Percentiles rank a stretch among this genome's conserved stretches.
These are phyloP conservation scores for Podarcis cretensis DNA, from an alignment of 2,113 vertebrate species.

Conservation along the genomic window DNA sequence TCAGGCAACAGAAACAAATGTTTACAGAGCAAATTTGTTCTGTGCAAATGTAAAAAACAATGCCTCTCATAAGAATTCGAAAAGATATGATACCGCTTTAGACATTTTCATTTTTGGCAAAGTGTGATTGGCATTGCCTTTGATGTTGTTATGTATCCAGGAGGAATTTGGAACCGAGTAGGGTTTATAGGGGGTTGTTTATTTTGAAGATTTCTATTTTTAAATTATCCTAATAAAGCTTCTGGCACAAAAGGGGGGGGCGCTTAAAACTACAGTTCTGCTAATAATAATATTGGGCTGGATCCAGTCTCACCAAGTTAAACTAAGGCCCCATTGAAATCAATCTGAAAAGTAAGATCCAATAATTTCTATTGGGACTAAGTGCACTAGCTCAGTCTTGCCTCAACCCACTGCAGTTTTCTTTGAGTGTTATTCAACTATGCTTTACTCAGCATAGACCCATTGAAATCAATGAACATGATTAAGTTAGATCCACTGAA, in stretches of 20 bases:
- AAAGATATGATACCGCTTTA: neutral
- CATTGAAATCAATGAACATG: too few species aligned
- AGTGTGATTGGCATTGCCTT: constrained; percentile 6
- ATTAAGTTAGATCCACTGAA: too few species aligned
- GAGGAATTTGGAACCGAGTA: constrained; percentile 40
- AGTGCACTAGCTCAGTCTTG: neutral
- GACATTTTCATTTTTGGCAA: constrained; percentile 26
- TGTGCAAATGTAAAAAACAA: neutral
- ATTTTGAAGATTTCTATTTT: constrained; percentile 45
- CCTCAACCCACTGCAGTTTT: neutral
- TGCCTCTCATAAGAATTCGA: neutral
- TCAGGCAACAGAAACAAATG: neutral
- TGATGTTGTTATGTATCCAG: constrained; percentile 30
- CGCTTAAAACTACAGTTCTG: neutral
- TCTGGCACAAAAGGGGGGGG: constrained; percentile 30
- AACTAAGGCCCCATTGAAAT: neutral
- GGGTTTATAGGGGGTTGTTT: constrained; percentile 4
- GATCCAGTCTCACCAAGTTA: neutral
- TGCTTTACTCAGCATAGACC: too few species aligned
- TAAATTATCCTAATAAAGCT: constrained; percentile 36
- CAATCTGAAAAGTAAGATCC: neutral
- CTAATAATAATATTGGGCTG: constrained; percentile 16
- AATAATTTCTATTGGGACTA: neutral
- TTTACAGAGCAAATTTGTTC: neutral
- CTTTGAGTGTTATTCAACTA: too few species aligned